These are phyloP conservation scores for Drosophila eohydei DNA, from an alignment of 2,888 invertebrate species.

Conservation along the genomic window DNA sequence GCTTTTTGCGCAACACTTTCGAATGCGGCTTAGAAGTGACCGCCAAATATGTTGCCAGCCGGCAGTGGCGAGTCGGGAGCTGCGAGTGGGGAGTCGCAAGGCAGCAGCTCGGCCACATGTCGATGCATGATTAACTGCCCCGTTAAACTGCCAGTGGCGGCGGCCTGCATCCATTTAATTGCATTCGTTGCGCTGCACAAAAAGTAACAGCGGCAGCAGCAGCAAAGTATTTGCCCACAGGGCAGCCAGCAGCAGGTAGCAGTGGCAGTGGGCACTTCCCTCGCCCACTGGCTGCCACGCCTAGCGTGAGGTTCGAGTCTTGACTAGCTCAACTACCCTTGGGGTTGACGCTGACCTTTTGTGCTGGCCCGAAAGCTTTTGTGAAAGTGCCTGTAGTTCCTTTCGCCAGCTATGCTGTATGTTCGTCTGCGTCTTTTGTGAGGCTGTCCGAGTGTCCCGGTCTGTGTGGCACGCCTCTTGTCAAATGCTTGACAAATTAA, in stretches of 20 bases:
- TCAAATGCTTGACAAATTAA: constrained; percentile 76
- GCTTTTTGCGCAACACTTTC: constrained; percentile 81
- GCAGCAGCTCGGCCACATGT: constrained; percentile 44
- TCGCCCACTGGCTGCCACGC: constrained; percentile 44
- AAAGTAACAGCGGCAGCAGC: constrained; percentile 19
- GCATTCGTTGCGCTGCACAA: constrained; percentile 58
- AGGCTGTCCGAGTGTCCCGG: constrained; percentile 9
- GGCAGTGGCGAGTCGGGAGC: constrained; percentile 9
- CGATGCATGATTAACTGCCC: constrained; percentile 83
- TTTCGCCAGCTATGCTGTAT: constrained; percentile 57
- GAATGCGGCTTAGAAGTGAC: constrained; percentile 76
- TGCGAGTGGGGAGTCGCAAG: constrained; percentile 22
- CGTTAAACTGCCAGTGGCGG: constrained; percentile 63
- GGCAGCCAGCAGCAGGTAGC: constrained; percentile 39
- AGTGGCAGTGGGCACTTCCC: constrained; percentile 61
- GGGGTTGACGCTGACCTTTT: constrained; percentile 50
- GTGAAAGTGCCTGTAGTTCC: constrained; percentile 72
- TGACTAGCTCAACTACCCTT: constrained; percentile 50
- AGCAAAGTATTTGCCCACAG: constrained; percentile 50
- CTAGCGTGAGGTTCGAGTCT: constrained; percentile 44
- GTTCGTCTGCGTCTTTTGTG: neutral
- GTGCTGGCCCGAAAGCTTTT: constrained; percentile 57
- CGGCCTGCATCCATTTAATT: constrained; percentile 79
- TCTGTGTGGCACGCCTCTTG: constrained; percentile 57
- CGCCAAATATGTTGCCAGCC: constrained; percentile 65